Evolutionary conservation across 2,113 vertebrate genomes (phyloP), one percentile per base, ranked within the genome.

Genomic region (Colaptes auratus): DNA sequence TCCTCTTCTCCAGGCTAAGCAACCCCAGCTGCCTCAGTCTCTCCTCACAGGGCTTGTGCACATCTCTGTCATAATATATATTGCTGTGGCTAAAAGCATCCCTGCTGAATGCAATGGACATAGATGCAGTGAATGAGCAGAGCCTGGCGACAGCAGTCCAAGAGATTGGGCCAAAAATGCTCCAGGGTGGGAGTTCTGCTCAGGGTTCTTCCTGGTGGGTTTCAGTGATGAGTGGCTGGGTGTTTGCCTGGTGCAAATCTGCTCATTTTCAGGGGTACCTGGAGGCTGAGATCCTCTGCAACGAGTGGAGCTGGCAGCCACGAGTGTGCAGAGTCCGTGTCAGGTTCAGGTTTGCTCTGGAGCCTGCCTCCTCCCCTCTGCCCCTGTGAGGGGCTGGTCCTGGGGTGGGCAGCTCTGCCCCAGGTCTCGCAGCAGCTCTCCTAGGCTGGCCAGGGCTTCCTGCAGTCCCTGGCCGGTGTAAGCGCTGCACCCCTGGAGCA

Each of bases 401-500:
- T 46, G 71, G 66, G n/a, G 12, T 0, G 4, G 17, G 24, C 18
- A 36, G 9, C 82, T 35, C 27, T 46, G 64, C 39, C 75, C 69
- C 4, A 13, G 12, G 52, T 56, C 73, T 24, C 44, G 35, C 88
- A 99, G 97, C 60, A 99, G 93, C 53, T 96, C 97, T 75, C 71
- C 93, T 84, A 99, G 78, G 12, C 97, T 74, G 4, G 89, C 66
- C 81, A 98, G 97, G 39, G 98, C 98, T 90, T 99, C 98, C 0
- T 94, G 86, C 36, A 99, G 96, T 25, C 98, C 98, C 5, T 98
- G 95, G 1, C 98, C 98, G 0, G 97, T 96, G 76, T 97, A 71
- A 33, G 98, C 98, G 0, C 99, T 99, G 95, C 98, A n/a, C 1
- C 98, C 98, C 80, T 50, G 97, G 25, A 99, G 97, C 96, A 98